Conservation (phyloP, 2,797 vertebrate species). For the Clarias laeviceps region DNA sequence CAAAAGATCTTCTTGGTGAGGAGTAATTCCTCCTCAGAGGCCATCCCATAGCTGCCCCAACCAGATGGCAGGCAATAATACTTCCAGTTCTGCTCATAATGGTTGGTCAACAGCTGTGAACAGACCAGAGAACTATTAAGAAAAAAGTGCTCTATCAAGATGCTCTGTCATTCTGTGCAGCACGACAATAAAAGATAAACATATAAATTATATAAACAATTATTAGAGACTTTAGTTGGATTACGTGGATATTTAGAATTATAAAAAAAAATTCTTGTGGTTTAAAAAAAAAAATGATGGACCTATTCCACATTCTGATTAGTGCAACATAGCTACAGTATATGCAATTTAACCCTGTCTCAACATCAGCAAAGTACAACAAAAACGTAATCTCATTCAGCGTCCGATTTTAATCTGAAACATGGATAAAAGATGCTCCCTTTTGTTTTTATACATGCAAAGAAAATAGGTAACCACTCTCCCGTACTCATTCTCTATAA, state of each 20-base stretch:
- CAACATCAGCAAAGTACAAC: not conserved
- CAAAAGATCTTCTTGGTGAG: constrained; percentile 99
- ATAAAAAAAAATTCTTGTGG: not conserved
- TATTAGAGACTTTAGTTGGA: not conserved
- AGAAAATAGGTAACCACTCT: not conserved
- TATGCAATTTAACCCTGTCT: not conserved
- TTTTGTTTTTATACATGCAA: not conserved
- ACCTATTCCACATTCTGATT: not conserved
- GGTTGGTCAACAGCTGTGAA: constrained; percentile 90
- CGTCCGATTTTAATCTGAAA: not conserved
- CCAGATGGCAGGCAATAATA: constrained; percentile 96
- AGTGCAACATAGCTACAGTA: not conserved
- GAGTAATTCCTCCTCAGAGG: constrained; percentile 92
- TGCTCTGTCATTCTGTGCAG: not conserved
- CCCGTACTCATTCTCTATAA: too few relatives aligned
- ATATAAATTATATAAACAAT: not conserved
- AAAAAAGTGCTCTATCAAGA: not conserved
- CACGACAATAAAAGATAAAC: not conserved
- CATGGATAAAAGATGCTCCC: not conserved
- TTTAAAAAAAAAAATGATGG: not conserved
- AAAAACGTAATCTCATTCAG: not conserved
- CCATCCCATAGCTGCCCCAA: constrained; percentile 90
- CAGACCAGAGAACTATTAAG: constrained; percentile 42
- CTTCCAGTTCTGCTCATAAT: constrained; percentile 98
- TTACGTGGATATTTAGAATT: not conserved